Base-by-base conservation (phyloP, 2,797 vertebrate genomes). In the Fundulus diaphanus region DNA sequence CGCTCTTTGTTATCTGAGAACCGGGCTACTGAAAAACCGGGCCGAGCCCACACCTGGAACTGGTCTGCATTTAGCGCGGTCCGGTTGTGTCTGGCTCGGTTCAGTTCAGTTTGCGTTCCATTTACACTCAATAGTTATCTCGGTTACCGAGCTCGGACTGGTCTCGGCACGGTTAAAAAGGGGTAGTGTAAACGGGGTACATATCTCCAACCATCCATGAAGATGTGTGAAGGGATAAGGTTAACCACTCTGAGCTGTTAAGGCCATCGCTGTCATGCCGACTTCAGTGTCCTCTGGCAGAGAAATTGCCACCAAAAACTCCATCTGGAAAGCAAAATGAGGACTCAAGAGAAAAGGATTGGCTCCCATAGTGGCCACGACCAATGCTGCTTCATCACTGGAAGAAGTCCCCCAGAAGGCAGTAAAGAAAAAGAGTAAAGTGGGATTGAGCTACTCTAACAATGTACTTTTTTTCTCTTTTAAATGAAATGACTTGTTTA, bases 341-440 rank as follows among this genome's bases (percentile, higher is more conserved):
- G 88, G 93, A 92, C 80, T 13, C 1, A 1, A 79, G 70, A 1
- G 92, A 95, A 94, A 92, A 84, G 71, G 81, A 94, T 92, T 67
- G 1, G 78, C 86, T 93, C 90, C 85, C 87, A 88, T 86, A 78
- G 78, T 85, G 87, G 82, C 79, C 78, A 85, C 83, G 65, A 77
- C 73, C 22, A 78, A 80, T 88, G 78, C 77, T 81, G 76, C 83
- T 81, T 76, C 82, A 90, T 89, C 84, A 78, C 85, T 82, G 79
- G 69, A 74, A 90, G 87, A 44, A 76, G 76, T 68, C 77, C 76
- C 67, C 73, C 76, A 77, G 74, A 85, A 87, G 89, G 86, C 78
- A 90, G 80, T 78, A 82, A 89, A 87, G 79, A 12, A 59, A 49
- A 67, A 75, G 82, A 90, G 79, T 72, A 77, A 56, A 51, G 56